Base-by-base conservation (phyloP, 2,888 invertebrate species). In the Alsophila aescularia region DNA sequence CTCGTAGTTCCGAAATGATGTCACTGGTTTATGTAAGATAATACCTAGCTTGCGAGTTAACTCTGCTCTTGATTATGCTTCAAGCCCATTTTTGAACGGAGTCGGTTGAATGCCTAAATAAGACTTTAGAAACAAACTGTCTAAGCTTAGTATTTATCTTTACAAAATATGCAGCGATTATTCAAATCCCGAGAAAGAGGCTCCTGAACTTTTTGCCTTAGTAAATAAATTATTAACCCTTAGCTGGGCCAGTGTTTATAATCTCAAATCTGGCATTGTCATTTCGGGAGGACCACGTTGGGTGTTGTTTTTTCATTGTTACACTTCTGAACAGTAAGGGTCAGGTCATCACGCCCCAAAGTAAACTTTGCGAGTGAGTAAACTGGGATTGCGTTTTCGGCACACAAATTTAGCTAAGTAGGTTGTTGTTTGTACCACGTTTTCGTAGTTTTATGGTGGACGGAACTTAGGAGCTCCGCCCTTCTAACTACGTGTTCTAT, bases 281-380 rank as follows among this genome's bases (percentile, higher is more conserved):
- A 80, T 73, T 78, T 58, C 67, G 63, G 7, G 24, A n/a, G 47
- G 21, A 21, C 34, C 14, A 27, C 32, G 50, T 39, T 9, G 65
- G 63, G 69, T 72, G 74, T 72, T 76, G 75, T 77, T 83, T 81
- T 82, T 79, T 77, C 75, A 76, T 79, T 76, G 75, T 79, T 72
- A 68, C 69, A 65, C 70, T 62, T 71, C 69, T 72, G 73, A 76
- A 81, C 72, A 69, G 73, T 70, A 70, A 68, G 60, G 66, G 60
- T 69, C 65, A 70, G 69, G 66, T 66, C 69, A 70, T 73, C 73
- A 68, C 66, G 62, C 69, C 71, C 70, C 66, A 75, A 78, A 81
- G 79, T 73, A 79, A 81, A 80, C 80, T 78, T 79, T 73, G 72
- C 64, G 67, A 72, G 75, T 73, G 72, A 73, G 77, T 73, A 73